phyloP scores from a whole-genome alignment of 2,888 invertebrate genomes.

The Toxonevra muliebris region DNA sequence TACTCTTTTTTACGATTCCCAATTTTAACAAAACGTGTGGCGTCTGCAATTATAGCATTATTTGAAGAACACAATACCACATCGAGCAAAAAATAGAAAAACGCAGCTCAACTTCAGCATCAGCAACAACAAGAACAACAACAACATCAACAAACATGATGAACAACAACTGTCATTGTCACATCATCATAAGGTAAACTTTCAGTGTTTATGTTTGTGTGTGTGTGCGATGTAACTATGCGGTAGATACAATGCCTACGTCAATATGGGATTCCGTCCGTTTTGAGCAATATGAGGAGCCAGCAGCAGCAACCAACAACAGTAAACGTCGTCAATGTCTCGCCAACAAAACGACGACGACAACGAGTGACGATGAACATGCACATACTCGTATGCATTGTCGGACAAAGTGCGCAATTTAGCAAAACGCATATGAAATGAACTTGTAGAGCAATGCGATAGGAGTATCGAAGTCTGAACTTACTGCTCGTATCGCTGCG shows the following conservation, averaged over 20 bases:
- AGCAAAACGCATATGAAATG: constrained; percentile 34
- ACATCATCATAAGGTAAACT: constrained; percentile 39
- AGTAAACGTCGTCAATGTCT: no score
- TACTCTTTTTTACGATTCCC: not conserved
- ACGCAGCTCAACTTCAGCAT: constrained; percentile 9
- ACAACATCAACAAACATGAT: constrained; percentile 46
- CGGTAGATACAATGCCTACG: no score
- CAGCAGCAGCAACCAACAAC: not conserved
- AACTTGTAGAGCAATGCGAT: not conserved
- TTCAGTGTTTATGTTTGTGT: no score
- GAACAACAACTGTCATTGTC: constrained; percentile 61
- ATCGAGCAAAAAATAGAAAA: constrained; percentile 1
- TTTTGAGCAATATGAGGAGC: constrained; percentile 22
- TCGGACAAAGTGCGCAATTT: constrained; percentile 20
- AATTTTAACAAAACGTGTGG: constrained; percentile 40
- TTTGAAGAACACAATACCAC: constrained; percentile 11
- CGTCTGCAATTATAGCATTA: constrained; percentile 46
- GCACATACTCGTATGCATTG: constrained; percentile 25
- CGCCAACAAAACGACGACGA: not conserved
- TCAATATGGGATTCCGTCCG: no score
- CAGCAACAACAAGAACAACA: constrained; percentile 17
- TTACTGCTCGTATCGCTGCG: not conserved
- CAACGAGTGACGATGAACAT: constrained; percentile 32
- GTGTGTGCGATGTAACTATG: no score
- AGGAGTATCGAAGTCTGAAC: no score